phyloP scores from a whole-genome alignment of 1,140 invertebrate species.

The Platyscapa corneri region DNA sequence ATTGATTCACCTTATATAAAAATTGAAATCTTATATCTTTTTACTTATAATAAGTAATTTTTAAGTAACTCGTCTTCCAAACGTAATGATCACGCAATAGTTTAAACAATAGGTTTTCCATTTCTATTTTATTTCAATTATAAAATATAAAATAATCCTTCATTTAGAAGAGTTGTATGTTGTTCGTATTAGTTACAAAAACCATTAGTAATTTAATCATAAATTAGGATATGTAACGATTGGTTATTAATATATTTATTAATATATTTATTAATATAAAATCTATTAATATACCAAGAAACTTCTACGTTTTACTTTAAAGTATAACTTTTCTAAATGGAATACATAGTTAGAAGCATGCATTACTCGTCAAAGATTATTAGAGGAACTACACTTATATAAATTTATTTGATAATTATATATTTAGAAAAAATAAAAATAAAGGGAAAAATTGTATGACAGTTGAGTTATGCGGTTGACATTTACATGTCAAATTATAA shows the following conservation, averaged over 20 bases:
- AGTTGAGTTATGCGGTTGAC: constrained; percentile 39
- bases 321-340: neutral
- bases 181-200: neutral
- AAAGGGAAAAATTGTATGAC: constrained; percentile 26
- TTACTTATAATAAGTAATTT: constrained; percentile 24
- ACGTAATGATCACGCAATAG: constrained; percentile 42
- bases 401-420: constrained; percentile 26
- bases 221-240: constrained; percentile 39
- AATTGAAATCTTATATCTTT: constrained; percentile 39
- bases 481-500: constrained; percentile 43
- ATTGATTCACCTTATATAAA: constrained; percentile 24
- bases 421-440: neutral
- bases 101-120: constrained; percentile 21
- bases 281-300: neutral
- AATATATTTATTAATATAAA: no score
- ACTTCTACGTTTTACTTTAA: neutral
- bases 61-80: constrained; percentile 47
- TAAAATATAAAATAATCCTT: constrained; percentile 11
- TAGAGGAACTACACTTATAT: constrained; percentile 18
- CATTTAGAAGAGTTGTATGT: neutral
- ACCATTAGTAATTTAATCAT: constrained; percentile 8
- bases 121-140: constrained; percentile 10
- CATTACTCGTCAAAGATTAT: neutral
- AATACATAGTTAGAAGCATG: neutral
- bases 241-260: constrained; percentile 28